phyloP scores from a whole-genome alignment of 2,888 invertebrate species.

The Ectemnius continuus region DNA sequence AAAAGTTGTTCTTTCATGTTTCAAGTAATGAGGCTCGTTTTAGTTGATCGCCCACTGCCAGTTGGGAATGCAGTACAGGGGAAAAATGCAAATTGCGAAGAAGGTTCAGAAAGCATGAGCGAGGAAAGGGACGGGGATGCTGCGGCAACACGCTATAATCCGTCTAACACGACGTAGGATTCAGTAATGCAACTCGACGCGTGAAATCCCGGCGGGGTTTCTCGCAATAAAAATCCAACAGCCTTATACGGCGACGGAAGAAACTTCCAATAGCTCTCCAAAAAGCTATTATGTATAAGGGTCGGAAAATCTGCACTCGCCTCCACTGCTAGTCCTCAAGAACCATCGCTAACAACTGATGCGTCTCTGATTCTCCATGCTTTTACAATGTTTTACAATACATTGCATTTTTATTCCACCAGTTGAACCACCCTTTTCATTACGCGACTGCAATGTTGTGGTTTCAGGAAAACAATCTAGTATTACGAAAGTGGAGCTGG shows the following conservation, averaged over 20 bases:
- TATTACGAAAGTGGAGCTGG: too few relatives aligned
- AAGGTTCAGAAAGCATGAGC: conserved; percentile 9
- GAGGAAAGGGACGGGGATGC: conserved; percentile 44
- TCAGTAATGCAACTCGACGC: conserved; percentile 71
- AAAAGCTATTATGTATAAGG: conserved; percentile 1
- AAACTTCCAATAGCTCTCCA: conserved; percentile 25
- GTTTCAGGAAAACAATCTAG: too few relatives aligned
- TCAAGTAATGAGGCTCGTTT: too few relatives aligned
- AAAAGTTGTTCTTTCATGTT: too few relatives aligned
- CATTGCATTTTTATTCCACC: too few relatives aligned
- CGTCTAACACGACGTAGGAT: conserved; percentile 68
- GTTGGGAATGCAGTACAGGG: background rate
- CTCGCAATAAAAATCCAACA: conserved; percentile 51
- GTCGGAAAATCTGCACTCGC: conserved; percentile 30
- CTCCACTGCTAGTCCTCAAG: conserved; percentile 10
- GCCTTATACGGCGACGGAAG: conserved; percentile 31
- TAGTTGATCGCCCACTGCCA: too few relatives aligned
- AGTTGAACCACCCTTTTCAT: too few relatives aligned
- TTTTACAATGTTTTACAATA: background rate
- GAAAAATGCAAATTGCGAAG: conserved; percentile 21
- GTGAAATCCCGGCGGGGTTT: conserved; percentile 68
- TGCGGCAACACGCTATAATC: conserved; percentile 66
- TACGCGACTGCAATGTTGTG: too few relatives aligned
- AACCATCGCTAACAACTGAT: background rate
- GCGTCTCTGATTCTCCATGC: background rate